Evolutionary conservation across 2,797 vertebrate species (phyloP).

Genomic region (Hydrocynus forskahlii): DNA sequence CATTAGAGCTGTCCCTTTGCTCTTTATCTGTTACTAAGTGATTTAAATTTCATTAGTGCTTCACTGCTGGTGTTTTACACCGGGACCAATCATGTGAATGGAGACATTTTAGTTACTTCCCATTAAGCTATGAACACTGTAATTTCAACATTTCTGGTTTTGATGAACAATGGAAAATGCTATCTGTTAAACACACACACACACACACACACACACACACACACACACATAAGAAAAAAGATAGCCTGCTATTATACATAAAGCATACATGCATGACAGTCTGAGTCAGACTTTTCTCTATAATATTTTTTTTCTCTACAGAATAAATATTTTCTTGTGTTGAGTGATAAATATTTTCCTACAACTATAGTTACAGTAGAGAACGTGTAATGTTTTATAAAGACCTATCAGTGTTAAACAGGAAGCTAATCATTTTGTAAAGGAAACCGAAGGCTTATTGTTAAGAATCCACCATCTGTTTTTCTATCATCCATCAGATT

Average conservation of each 20-base stretch:
- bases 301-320: no score
- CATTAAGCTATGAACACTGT: slow-evolving; percentile 36
- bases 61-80: slow-evolving; percentile 42
- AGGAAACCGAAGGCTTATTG: slow-evolving; percentile 80
- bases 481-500: slow-evolving; percentile 76
- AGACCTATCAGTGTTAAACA: slow-evolving; percentile 70
- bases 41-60: slow-evolving; percentile 49
- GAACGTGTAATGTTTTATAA: slow-evolving; percentile 65
- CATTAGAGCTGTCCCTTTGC: slow-evolving; percentile 12
- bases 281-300: neutral
- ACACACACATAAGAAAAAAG: neutral
- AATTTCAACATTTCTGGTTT: slow-evolving; percentile 29
- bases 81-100: slow-evolving; percentile 33
- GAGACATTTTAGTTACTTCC: slow-evolving; percentile 36
- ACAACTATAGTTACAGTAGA: slow-evolving; percentile 58
- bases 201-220: neutral
- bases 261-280: neutral
- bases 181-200: neutral
- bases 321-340: slow-evolving; percentile 26
- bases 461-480: slow-evolving; percentile 82
- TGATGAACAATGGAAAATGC: slow-evolving; percentile 16
- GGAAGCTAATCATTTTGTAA: slow-evolving; percentile 76
- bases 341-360: neutral
- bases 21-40: slow-evolving; percentile 33
- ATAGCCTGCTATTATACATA: neutral